Evolutionary conservation across 2,797 vertebrate species (phyloP).

Genomic region (Aplochiton taeniatus): DNA sequence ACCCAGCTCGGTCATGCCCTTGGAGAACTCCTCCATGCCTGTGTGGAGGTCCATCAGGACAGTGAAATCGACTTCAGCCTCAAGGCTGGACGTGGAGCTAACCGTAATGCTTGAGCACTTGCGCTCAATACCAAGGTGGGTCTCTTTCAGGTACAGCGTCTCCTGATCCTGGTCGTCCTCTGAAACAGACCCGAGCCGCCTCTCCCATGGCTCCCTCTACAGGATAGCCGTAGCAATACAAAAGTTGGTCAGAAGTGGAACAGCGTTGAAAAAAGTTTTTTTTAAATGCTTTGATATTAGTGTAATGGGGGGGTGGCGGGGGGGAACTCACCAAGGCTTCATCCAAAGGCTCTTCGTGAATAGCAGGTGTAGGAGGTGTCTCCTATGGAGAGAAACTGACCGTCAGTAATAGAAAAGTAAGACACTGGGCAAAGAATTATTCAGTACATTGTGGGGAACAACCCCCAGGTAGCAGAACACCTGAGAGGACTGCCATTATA

Average conservation of each 20-base stretch:
- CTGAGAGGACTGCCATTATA: background rate
- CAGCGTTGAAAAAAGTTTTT: conserved; percentile 16
- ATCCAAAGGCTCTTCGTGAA: conserved; percentile 72
- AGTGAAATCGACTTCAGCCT: conserved; percentile 97
- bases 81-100: conserved; percentile 95
- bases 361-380: conserved; percentile 75
- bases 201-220: conserved; percentile 85
- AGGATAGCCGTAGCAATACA: conserved; percentile 4
- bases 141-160: conserved; percentile 89
- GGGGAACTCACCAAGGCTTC: conserved; percentile 74
- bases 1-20: conserved; percentile 78
- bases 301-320: conserved; percentile 9
- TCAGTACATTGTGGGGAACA: background rate
- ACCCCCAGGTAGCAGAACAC: background rate
- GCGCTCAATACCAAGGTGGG: conserved; percentile 93
- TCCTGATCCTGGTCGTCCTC: conserved; percentile 94
- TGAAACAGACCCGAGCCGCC: conserved; percentile 78
- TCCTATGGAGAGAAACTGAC: conserved; percentile 69
- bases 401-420: conserved; percentile 29
- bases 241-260: conserved; percentile 19
- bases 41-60: conserved; percentile 93
- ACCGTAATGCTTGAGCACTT: conserved; percentile 98
- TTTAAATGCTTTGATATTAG: background rate
- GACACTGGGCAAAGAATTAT: background rate
- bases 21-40: conserved; percentile 95